These are phyloP conservation scores for Dicrostonyx torquatus DNA, from an alignment of 2,797 vertebrate genomes.

Conservation along the genomic window DNA sequence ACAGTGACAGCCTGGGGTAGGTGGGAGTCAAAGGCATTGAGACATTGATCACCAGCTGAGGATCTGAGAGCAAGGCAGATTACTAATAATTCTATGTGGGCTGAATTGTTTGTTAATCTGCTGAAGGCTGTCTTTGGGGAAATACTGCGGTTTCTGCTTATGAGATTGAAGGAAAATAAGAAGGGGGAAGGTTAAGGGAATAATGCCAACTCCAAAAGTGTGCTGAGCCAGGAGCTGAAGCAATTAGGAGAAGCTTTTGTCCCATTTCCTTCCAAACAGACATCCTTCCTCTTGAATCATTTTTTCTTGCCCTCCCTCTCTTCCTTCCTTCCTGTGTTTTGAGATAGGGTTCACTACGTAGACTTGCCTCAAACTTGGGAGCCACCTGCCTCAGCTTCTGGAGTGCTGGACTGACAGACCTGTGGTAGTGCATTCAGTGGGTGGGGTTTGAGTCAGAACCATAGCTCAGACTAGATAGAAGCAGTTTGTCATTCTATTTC, in stretches of 20 bases:
- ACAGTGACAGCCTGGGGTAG: not conserved
- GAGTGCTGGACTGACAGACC: not conserved
- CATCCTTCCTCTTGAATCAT: not conserved
- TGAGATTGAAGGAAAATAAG: not conserved
- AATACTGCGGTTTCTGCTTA: not conserved
- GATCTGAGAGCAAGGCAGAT: not conserved
- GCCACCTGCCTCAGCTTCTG: not conserved
- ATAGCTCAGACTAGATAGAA: not conserved
- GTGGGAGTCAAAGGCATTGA: not conserved
- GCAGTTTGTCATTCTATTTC: not conserved
- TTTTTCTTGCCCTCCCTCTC: not conserved
- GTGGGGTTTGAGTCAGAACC: not conserved
- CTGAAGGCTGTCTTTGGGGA: not conserved
- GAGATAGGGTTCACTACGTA: not conserved
- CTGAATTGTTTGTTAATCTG: not conserved
- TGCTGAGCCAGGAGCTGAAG: not conserved
- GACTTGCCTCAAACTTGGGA: not conserved
- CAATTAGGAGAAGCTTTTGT: not conserved
- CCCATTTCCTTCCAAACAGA: not conserved
- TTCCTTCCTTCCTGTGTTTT: not conserved
- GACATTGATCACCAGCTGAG: not conserved
- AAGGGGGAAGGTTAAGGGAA: not conserved
- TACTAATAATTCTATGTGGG: not conserved
- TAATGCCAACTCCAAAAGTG: not conserved
- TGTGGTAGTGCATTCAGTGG: too few relatives aligned